Conservation (phyloP, 1,140 invertebrate species). For the Leptonema lineaticorne region DNA sequence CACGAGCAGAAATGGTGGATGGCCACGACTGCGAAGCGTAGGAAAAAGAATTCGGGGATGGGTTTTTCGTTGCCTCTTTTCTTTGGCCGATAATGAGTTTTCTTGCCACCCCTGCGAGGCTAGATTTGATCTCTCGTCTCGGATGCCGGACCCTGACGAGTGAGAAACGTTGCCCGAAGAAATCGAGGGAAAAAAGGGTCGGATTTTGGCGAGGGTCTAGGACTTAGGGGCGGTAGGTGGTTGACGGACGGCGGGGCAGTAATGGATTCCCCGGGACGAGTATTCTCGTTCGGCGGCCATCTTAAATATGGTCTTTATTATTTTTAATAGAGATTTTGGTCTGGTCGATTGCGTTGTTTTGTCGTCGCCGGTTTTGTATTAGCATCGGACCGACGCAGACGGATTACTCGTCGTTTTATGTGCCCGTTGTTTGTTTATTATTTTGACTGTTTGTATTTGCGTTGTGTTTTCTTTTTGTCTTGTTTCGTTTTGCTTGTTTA, state of each 20-base stretch:
- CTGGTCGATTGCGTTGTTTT: too few relatives aligned
- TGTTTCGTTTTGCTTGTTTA: too few relatives aligned
- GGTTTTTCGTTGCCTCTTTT: slow-evolving; percentile 23
- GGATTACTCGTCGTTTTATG: too few relatives aligned
- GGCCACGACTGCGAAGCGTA: not conserved
- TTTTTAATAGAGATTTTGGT: not conserved
- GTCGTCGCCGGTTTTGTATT: too few relatives aligned
- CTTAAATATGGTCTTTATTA: not conserved
- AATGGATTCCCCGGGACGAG: not conserved
- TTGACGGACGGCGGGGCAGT: not conserved
- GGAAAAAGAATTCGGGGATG: not conserved
- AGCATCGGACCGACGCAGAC: too few relatives aligned
- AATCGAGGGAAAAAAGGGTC: not conserved
- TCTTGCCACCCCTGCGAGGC: slow-evolving; percentile 17
- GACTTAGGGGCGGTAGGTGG: too few relatives aligned
- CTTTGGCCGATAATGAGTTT: slow-evolving; percentile 39
- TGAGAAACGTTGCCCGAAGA: not conserved
- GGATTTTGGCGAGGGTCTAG: too few relatives aligned
- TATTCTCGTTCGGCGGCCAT: not conserved
- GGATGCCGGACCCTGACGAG: slow-evolving; percentile 4
- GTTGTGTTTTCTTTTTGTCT: too few relatives aligned
- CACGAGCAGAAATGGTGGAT: not conserved
- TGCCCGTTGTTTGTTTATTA: too few relatives aligned
- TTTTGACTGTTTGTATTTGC: too few relatives aligned
- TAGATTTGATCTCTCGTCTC: slow-evolving; percentile 19